Evolutionary conservation across 1,140 invertebrate species (phyloP).

Genomic region (Calycopis cecrops): DNA sequence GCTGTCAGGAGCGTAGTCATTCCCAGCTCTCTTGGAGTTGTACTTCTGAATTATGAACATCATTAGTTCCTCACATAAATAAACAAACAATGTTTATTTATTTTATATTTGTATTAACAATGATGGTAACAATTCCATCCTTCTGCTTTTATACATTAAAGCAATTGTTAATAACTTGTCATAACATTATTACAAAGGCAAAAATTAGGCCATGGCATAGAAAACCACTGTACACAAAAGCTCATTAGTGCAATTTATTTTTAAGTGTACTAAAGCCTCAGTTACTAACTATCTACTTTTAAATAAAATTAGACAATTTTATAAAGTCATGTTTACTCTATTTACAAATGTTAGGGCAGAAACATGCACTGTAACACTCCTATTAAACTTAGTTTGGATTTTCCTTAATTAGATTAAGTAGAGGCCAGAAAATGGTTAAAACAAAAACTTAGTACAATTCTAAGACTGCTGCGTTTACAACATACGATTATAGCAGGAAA

Average conservation of each 20-base stretch:
- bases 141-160: too few relatives aligned
- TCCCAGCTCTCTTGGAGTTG: conserved; percentile 67
- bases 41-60: conserved; percentile 55
- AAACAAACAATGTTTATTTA: background rate
- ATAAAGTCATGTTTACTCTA: background rate
- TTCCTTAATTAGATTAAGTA: conserved; percentile 1
- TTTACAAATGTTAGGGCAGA: background rate
- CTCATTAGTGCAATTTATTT: too few relatives aligned
- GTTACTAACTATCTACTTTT: too few relatives aligned
- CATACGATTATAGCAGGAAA: conserved; percentile 39
- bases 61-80: conserved; percentile 17
- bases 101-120: conserved; percentile 1
- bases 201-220: conserved; percentile 6
- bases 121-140: background rate
- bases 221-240: background rate
- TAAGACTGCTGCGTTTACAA: conserved; percentile 2
- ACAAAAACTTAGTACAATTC: background rate
- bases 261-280: too few relatives aligned
- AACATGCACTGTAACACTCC: conserved; percentile 4
- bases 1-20: conserved; percentile 70
- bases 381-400: background rate
- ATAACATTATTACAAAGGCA: background rate
- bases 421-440: background rate
- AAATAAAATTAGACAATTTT: too few relatives aligned
- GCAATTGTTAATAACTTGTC: background rate